Evolutionary conservation across 2,888 invertebrate genomes (phyloP), one percentile per base, ranked within the genome.

Genomic region (Tortricodes alternella): DNA sequence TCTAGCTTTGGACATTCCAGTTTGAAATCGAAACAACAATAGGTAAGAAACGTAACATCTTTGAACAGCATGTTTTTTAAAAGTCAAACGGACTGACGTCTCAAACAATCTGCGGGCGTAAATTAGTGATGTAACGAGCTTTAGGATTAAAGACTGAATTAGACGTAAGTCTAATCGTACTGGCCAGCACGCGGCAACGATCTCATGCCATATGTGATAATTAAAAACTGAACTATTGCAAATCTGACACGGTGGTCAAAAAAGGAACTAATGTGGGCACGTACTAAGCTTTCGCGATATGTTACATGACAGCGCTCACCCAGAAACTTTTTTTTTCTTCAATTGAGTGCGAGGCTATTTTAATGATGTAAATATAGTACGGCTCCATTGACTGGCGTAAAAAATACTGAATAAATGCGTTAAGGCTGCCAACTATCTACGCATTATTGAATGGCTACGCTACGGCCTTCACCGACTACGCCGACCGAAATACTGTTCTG

Each of bases 101-200:
- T 35, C 11, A 34, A 43, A 49, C 46, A 48, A 41, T 41, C n/a
- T 13, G 8, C 48, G 29, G 16, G 21, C 48, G 55, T 55, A 55
- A 55, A 48, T 55, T 48, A 55, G 55, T 55, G 48, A 49, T 49
- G 48, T 55, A 55, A 55, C 48, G 48, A 41, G 41, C 41, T 34
- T 55, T 41, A 41, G 41, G 55, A 55, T 55, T 55, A 55, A 52
- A 34, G 11, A 21, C 32, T 32, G 41, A 43, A 43, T 51, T 19
- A 43, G 51, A 35, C 29, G 16, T 44, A 44, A n/a, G 44, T 44
- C 44, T 44, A 44, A 44, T 44, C 44, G 16, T 27, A 43, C 35
- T 35, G 34, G 35, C 41, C 34, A 41, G 13, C 35, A 29, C 15
- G 41, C 13, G 24, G 13, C 24, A 49, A 49, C 34, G 35, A 19